phyloP scores from a whole-genome alignment of 2,113 vertebrate species.

The Chionodraco myersi region DNA sequence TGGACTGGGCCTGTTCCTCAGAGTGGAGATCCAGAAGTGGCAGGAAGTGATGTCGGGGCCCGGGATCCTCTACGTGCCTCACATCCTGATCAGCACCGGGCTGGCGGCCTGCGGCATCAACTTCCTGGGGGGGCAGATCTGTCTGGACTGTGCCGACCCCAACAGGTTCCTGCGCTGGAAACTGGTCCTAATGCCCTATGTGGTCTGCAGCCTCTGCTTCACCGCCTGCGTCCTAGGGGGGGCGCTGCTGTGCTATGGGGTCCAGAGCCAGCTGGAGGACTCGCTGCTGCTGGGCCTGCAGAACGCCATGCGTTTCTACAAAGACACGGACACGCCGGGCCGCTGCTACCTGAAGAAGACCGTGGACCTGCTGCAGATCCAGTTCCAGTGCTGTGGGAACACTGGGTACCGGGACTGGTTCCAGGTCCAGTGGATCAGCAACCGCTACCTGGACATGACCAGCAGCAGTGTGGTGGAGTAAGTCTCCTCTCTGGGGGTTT shows the following conservation, averaged over 20 bases:
- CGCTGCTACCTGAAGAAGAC: slow-evolving; percentile 89
- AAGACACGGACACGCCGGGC: slow-evolving; percentile 90
- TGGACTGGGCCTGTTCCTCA: slow-evolving; percentile 89
- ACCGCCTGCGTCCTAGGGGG: slow-evolving; percentile 88
- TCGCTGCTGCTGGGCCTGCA: slow-evolving; percentile 86
- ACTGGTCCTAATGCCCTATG: slow-evolving; percentile 89
- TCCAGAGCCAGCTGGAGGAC: slow-evolving; percentile 86
- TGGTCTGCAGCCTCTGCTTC: slow-evolving; percentile 88
- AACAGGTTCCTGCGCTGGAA: slow-evolving; percentile 90
- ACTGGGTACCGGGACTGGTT: slow-evolving; percentile 90
- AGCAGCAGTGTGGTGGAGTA: slow-evolving; percentile 86
- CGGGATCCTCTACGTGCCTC: slow-evolving; percentile 84
- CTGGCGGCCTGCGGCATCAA: slow-evolving; percentile 89
- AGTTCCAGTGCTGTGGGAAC: slow-evolving; percentile 91
- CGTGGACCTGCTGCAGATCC: slow-evolving; percentile 89
- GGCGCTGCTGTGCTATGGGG: slow-evolving; percentile 88
- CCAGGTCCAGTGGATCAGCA: slow-evolving; percentile 91
- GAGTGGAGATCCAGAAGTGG: slow-evolving; percentile 88
- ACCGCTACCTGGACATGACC: slow-evolving; percentile 89
- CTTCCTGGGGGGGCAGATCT: slow-evolving; percentile 90
- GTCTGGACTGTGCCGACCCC: slow-evolving; percentile 89
- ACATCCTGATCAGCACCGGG: slow-evolving; percentile 88
- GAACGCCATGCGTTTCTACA: slow-evolving; percentile 87
- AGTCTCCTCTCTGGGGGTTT: slow-evolving; percentile 69
- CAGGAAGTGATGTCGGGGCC: slow-evolving; percentile 88